A percentile compares a stretch with the other conserved stretches of the same genome.
These are phyloP conservation scores for Octopus sinensis DNA, from an alignment of 1,140 invertebrate genomes.

Conservation along the genomic window DNA sequence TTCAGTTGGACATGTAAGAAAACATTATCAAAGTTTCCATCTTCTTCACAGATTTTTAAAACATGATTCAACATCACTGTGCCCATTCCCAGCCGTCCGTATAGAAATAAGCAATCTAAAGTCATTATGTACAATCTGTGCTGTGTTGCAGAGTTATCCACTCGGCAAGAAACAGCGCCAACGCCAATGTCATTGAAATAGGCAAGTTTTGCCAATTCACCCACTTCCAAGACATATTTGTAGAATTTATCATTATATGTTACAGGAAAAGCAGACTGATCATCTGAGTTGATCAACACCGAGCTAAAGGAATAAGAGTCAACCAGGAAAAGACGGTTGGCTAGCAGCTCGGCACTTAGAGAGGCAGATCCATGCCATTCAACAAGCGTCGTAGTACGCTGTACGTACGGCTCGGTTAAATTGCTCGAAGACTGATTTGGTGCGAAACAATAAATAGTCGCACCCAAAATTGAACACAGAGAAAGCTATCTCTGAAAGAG, in stretches of 20 bases:
- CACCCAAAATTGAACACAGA: too few relatives aligned
- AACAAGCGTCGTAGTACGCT: too few relatives aligned
- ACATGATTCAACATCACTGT: conserved; percentile 97
- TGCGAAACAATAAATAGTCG: too few relatives aligned
- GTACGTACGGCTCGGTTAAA: too few relatives aligned
- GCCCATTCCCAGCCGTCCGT: conserved; percentile 89
- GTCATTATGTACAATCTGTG: conserved; percentile 98
- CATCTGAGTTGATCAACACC: conserved; percentile 51
- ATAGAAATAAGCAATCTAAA: conserved; percentile 92
- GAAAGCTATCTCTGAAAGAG: too few relatives aligned
- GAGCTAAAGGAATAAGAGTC: too few relatives aligned
- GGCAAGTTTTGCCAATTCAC: conserved; percentile 94
- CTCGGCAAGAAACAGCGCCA: conserved; percentile 96
- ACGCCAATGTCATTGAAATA: conserved; percentile 99
- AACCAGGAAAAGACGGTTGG: too few relatives aligned
- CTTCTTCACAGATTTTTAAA: conserved; percentile 89
- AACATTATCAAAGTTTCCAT: conserved; percentile 95
- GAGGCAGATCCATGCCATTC: too few relatives aligned
- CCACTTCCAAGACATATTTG: conserved; percentile 93
- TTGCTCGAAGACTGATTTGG: too few relatives aligned
- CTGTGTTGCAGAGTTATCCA: conserved; percentile 88
- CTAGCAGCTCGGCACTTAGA: too few relatives aligned
- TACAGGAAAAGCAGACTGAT: conserved; percentile 97
- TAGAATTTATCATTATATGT: conserved; percentile 99
- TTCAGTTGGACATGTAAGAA: conserved; percentile 98